A percentile compares a stretch with the other conserved stretches of the same genome.
These are phyloP conservation scores for Arrhopalites spinosus DNA, from an alignment of 2,888 invertebrate species.

Conservation along the genomic window DNA sequence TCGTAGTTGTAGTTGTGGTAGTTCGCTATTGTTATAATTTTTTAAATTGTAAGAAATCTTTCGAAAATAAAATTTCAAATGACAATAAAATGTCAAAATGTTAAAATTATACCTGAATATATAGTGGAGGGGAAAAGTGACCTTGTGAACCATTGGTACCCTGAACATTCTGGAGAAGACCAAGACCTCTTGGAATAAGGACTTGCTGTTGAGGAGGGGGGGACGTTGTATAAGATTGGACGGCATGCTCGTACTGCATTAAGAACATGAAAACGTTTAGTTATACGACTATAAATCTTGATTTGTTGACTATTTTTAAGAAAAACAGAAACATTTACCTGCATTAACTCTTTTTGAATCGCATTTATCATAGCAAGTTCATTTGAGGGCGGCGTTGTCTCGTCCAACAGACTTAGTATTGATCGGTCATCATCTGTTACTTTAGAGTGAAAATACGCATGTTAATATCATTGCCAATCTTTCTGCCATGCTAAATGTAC, in stretches of 20 bases:
- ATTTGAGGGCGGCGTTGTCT: constrained; percentile 62
- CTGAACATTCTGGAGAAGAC: constrained; percentile 25
- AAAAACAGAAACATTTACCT: too few species aligned
- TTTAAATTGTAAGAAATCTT: too few species aligned
- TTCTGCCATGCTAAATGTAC: too few species aligned
- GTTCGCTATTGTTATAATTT: too few species aligned
- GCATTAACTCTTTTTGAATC: constrained; percentile 90
- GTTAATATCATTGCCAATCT: too few species aligned
- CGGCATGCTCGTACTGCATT: constrained; percentile 73
- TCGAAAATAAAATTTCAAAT: too few species aligned
- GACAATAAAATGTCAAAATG: too few species aligned
- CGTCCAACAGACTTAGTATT: constrained; percentile 16
- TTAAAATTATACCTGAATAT: too few species aligned
- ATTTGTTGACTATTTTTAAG: too few species aligned
- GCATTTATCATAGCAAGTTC: constrained; percentile 85
- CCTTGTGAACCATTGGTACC: constrained; percentile 17
- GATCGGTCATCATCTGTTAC: constrained; percentile 29
- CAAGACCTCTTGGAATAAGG: constrained; percentile 27
- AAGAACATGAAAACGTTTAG: too few species aligned
- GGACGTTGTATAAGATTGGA: constrained; percentile 50
- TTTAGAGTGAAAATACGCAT: too few species aligned
- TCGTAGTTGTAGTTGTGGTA: constrained; percentile 43
- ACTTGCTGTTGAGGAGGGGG: constrained; percentile 35
- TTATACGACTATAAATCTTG: too few species aligned
- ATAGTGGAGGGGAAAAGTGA: constrained; percentile 40